These are phyloP conservation scores for Rhinolophus ferrumequinum DNA, from an alignment of 2,113 vertebrate species.

Conservation along the genomic window DNA sequence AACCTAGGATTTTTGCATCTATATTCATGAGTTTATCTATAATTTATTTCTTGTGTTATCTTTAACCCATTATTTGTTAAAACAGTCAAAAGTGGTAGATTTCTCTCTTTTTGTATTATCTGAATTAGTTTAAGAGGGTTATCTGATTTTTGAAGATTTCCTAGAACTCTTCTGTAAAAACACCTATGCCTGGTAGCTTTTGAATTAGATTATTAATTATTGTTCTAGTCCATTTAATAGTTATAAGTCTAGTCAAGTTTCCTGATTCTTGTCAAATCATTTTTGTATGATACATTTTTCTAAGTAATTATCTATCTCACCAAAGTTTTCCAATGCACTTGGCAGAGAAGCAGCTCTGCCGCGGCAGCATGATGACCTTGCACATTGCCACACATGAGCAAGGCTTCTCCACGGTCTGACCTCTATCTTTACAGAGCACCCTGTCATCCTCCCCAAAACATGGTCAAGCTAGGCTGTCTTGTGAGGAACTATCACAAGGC, in stretches of 20 bases:
- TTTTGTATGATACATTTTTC: not conserved
- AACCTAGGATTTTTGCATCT: not conserved
- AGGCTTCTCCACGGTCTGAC: not conserved
- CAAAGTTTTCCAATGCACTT: not conserved
- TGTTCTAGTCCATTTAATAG: not conserved
- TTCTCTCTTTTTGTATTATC: not conserved
- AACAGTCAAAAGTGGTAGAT: not conserved
- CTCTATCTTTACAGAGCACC: not conserved
- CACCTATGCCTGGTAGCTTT: not conserved
- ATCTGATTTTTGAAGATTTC: slow-evolving; percentile 3
- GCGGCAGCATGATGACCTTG: not conserved
- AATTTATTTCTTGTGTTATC: not conserved
- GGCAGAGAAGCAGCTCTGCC: too few species aligned
- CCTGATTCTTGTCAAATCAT: not conserved
- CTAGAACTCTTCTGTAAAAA: slow-evolving; percentile 1
- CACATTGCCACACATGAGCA: not conserved
- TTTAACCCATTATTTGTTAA: not conserved
- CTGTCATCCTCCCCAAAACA: not conserved
- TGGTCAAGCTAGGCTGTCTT: not conserved
- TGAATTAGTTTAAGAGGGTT: slow-evolving; percentile 20
- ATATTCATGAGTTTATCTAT: not conserved
- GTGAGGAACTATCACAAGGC: not conserved
- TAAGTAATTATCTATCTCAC: not conserved
- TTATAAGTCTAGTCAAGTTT: not conserved
- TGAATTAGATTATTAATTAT: not conserved